Evolutionary conservation across 2,888 invertebrate species (phyloP).

Genomic region (Steinernema carpocapsae): DNA sequence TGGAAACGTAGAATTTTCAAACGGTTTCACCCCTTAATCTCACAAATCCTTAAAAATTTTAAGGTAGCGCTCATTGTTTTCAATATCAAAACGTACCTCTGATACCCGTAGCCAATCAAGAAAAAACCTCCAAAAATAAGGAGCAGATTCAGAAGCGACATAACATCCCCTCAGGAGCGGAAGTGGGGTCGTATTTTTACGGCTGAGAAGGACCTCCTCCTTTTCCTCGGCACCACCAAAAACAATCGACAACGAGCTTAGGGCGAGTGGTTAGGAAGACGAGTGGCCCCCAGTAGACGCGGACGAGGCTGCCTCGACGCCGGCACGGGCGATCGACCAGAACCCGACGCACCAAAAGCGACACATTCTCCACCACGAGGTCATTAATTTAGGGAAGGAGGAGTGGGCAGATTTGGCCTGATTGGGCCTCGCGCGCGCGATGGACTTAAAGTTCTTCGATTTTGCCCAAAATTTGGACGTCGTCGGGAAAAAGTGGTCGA

Average conservation of each 20-base stretch:
- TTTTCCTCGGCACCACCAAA: neutral
- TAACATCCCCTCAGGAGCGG: neutral
- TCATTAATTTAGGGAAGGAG: conserved; percentile 10
- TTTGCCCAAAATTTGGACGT: too few relatives aligned
- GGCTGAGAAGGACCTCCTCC: too few relatives aligned
- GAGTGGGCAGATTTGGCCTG: neutral
- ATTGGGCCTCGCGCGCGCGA: too few relatives aligned
- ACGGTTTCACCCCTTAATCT: too few relatives aligned
- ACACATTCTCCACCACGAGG: conserved; percentile 24
- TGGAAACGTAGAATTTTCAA: too few relatives aligned
- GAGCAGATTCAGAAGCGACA: neutral
- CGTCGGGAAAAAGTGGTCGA: neutral
- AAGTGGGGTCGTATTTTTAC: neutral
- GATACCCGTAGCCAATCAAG: neutral
- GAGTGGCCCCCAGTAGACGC: conserved; percentile 24
- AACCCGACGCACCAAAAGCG: conserved; percentile 25
- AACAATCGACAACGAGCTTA: conserved; percentile 23
- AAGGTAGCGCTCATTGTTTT: too few relatives aligned
- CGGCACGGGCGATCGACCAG: too few relatives aligned
- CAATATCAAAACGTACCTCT: neutral
- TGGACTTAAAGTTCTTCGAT: too few relatives aligned
- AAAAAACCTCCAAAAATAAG: neutral
- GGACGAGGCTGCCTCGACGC: neutral
- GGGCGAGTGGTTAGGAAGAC: conserved; percentile 26
- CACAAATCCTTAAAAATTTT: too few relatives aligned